These are phyloP conservation scores for Monarcha castaneiventris DNA, from an alignment of 2,113 vertebrate genomes.

Conservation along the genomic window DNA sequence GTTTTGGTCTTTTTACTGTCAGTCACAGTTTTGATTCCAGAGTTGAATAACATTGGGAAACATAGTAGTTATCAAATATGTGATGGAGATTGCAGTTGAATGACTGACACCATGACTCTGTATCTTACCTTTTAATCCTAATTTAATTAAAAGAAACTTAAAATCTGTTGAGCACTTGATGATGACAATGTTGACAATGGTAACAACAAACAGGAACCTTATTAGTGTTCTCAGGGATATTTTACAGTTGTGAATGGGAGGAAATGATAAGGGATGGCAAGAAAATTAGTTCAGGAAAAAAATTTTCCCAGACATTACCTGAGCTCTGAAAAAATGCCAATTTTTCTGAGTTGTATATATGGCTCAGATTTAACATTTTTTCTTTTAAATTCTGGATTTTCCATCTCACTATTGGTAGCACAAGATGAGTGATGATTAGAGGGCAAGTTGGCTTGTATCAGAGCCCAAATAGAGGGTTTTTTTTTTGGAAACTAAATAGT, in stretches of 20 bases:
- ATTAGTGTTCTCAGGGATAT: background rate
- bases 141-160: background rate
- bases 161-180: background rate
- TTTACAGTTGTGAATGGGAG: background rate
- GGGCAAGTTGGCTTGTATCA: background rate
- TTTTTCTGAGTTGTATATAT: background rate
- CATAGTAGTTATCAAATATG: background rate
- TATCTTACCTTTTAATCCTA: background rate
- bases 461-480: background rate
- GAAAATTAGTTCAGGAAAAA: background rate
- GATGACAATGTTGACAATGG: background rate
- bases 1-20: background rate
- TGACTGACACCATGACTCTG: background rate
- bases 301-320: background rate
- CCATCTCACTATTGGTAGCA: background rate
- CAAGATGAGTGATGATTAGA: background rate
- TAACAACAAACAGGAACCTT: background rate
- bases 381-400: background rate
- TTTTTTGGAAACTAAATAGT: background rate
- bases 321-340: background rate
- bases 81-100: background rate
- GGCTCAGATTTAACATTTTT: background rate
- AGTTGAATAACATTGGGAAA: background rate
- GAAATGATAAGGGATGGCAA: background rate
- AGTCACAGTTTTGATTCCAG: background rate